A percentile compares a stretch with the other conserved stretches of the same genome.
Evolutionary conservation across 2,888 invertebrate species (phyloP).

Genomic region (Rhopalosiphum nymphaeae): DNA sequence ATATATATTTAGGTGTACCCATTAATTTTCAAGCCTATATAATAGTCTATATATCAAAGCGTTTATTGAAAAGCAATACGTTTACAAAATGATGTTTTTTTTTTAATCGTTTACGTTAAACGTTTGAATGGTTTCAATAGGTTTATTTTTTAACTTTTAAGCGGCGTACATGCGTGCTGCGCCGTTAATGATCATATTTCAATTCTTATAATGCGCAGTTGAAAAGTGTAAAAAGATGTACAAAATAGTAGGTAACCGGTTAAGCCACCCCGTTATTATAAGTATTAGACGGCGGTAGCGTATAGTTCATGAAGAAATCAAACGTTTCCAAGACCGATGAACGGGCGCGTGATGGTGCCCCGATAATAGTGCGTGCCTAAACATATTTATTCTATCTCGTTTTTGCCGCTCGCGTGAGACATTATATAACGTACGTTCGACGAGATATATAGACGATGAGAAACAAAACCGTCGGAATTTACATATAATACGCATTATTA

Average conservation of each 20-base stretch:
- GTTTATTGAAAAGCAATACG: too few species aligned
- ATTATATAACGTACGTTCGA: not conserved
- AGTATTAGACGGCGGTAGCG: not conserved
- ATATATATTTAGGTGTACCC: too few species aligned
- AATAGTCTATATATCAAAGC: too few species aligned
- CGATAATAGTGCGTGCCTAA: constrained; percentile 1
- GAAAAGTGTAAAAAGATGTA: not conserved
- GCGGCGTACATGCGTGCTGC: not conserved
- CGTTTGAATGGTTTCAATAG: not conserved
- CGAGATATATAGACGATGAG: not conserved
- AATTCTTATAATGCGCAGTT: not conserved
- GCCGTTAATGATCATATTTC: not conserved
- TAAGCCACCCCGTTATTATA: not conserved
- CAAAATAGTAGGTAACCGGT: not conserved
- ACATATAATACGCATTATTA: not conserved
- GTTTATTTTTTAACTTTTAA: not conserved
- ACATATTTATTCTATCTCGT: not conserved
- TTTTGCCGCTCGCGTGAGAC: not conserved
- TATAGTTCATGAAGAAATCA: not conserved
- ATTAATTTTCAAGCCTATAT: too few species aligned
- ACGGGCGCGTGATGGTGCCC: not conserved
- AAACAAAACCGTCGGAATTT: not conserved
- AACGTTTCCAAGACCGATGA: not conserved
- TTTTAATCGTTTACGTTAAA: not conserved
- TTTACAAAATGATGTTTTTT: not conserved